Base-by-base conservation (phyloP, 1,140 invertebrate species). In the Vanessa atalanta region DNA sequence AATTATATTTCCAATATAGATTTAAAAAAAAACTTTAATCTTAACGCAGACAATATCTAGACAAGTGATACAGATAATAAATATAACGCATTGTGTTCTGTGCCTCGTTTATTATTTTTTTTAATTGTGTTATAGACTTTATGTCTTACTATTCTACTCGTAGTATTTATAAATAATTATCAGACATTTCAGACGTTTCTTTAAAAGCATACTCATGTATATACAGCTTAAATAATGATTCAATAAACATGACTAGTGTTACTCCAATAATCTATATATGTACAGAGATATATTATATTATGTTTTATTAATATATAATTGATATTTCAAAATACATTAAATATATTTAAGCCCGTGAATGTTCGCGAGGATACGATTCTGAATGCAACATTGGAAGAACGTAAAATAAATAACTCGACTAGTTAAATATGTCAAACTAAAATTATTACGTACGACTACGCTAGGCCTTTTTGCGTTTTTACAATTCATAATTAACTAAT, bases 161-260 rank as follows among this genome's bases (percentile, higher is more conserved):
- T 6, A 31, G 26, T 31, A 31, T 31, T 31, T 47, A 20, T 48
- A 48, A 26, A 65, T 65, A 65, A 48, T 65, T 47, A 23, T 57
- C 53, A 57, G 53, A 65, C 63, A 65, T 65, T 65, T 48, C 63
- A 65, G 47, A 48, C 63, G n/a, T 48, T 12, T 26, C 11, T 47
- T 16, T 8, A 15, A 65, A 65, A 65, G 20, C 43, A 3, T 65
- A 65, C 11, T 23, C 1, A 20, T 65, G n/a, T 47, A 48, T 64
- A 50, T 47, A 70, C 26, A 61, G n/a, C 15, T 11, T 50, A 63
- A 50, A 15, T 48, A 12, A 51, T 70, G 11, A 63, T 57, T 47
- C 51, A 26, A n/a, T 47, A 65, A 20, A 47, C 14, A 66, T 66
- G 47, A 48, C 50, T 66, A 51, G 50, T 51, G n/a, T 47, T 66